Evolutionary conservation across 2,113 vertebrate species (phyloP).

Genomic region (Promerops cafer): DNA sequence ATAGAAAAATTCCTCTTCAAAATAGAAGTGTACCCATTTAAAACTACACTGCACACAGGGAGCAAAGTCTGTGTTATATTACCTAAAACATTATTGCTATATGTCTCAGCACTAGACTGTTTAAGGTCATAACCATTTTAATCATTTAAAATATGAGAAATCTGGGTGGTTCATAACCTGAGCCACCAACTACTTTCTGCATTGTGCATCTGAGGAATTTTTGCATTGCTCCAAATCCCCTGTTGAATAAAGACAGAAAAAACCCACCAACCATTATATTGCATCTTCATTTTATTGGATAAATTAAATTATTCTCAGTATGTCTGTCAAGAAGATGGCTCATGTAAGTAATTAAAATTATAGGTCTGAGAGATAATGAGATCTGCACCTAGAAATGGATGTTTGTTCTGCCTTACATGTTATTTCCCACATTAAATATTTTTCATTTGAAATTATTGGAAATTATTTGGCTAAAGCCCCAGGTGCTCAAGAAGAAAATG

Average conservation of each 20-base stretch:
- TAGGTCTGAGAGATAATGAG: neutral
- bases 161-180: neutral
- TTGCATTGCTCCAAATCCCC: neutral
- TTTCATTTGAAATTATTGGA: neutral
- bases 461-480: neutral
- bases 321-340: neutral
- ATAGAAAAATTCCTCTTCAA: neutral
- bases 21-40: neutral
- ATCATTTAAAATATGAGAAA: neutral
- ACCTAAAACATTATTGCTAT: neutral
- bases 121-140: neutral
- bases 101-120: neutral
- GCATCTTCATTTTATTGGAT: neutral
- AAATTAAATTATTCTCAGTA: neutral
- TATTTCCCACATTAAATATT: neutral
- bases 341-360: neutral
- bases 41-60: neutral
- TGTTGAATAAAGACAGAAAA: neutral
- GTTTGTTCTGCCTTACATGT: neutral
- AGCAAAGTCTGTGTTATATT: neutral
- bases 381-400: neutral
- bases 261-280: neutral
- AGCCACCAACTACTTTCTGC: neutral
- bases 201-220: neutral
- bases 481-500: neutral